Conservation (phyloP, 2,888 invertebrate species). For the Thymelicus acteon region DNA sequence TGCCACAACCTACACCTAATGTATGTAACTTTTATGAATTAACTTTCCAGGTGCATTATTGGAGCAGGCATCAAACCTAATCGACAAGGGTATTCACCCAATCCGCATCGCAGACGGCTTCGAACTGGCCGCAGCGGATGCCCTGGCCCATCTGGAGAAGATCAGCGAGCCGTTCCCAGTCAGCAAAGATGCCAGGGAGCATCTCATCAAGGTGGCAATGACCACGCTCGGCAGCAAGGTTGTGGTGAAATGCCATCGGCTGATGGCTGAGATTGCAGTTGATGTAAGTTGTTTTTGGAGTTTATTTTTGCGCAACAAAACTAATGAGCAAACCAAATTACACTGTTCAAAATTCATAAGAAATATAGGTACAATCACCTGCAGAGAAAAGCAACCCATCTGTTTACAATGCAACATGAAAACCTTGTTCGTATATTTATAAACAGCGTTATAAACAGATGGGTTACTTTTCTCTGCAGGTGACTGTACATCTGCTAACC, state of each 20-base stretch:
- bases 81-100: slow-evolving; percentile 99
- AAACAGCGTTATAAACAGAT: no score
- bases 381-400: no score
- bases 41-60: slow-evolving; percentile 90
- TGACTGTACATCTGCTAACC: no score
- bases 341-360: no score
- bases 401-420: no score
- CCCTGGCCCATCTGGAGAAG: slow-evolving; percentile 92
- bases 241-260: slow-evolving; percentile 97
- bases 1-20: no score
- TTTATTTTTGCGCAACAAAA: not conserved
- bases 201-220: slow-evolving; percentile 97
- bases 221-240: slow-evolving; percentile 99
- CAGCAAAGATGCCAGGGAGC: slow-evolving; percentile 92
- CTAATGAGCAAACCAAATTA: no score
- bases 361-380: no score
- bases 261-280: slow-evolving; percentile 99
- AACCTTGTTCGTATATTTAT: no score
- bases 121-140: slow-evolving; percentile 97
- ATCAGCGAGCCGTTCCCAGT: slow-evolving; percentile 96
- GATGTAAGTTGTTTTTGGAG: slow-evolving; percentile 64
- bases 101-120: slow-evolving; percentile 99
- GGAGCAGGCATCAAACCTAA: slow-evolving; percentile 95
- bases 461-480: no score
- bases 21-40: no score